These are phyloP conservation scores for Cyanoderma ruficeps DNA, from an alignment of 2,113 vertebrate species.

Conservation along the genomic window DNA sequence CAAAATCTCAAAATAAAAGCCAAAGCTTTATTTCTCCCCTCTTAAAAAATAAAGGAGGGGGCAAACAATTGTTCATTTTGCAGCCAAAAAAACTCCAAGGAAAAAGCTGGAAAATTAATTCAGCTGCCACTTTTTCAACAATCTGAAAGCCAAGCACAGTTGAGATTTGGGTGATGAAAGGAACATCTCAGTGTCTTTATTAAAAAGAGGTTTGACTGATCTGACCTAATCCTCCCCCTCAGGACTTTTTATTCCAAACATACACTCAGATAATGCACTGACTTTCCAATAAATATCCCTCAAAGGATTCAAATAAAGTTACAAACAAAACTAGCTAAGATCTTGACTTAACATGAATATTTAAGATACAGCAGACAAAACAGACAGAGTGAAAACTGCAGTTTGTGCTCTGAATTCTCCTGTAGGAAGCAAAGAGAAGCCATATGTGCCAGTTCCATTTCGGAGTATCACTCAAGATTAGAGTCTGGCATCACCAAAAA, in stretches of 20 bases:
- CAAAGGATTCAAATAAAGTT: not conserved
- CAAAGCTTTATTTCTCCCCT: not conserved
- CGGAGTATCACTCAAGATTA: not conserved
- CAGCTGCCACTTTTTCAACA: not conserved
- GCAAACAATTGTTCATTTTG: not conserved
- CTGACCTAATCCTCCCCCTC: not conserved
- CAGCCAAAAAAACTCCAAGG: not conserved
- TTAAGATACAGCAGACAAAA: not conserved
- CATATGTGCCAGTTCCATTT: not conserved
- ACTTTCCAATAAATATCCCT: not conserved
- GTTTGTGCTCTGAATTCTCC: not conserved
- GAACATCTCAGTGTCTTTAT: not conserved
- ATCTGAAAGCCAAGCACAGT: not conserved
- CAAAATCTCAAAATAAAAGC: not conserved
- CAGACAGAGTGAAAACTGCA: not conserved
- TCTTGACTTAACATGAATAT: not conserved
- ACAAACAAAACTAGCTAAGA: not conserved
- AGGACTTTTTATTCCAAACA: not conserved
- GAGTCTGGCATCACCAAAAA: not conserved
- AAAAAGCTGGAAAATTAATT: not conserved
- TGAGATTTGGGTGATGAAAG: not conserved
- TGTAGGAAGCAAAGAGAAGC: not conserved
- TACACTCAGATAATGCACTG: not conserved
- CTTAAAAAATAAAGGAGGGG: not conserved
- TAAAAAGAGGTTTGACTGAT: not conserved